Evolutionary conservation across 1,140 invertebrate species (phyloP).

Genomic region (Drosophila quadrilineata): DNA sequence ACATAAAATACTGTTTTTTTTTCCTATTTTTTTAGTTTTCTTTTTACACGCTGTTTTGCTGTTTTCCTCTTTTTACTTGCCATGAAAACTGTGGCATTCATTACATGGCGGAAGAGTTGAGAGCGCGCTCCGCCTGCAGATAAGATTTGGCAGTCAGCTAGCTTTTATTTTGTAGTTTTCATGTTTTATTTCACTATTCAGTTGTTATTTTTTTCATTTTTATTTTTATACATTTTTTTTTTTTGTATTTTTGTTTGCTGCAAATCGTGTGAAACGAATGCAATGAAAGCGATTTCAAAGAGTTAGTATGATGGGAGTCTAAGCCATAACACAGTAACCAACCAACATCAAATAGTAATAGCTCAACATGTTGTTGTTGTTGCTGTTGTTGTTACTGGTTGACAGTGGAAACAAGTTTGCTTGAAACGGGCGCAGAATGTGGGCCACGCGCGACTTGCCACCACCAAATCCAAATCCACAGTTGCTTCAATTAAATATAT

Average conservation of each 20-base stretch:
- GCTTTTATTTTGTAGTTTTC: no score
- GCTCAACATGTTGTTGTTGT: background rate
- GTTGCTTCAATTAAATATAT: conserved; percentile 45
- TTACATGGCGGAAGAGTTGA: conserved; percentile 33
- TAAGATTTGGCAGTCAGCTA: conserved; percentile 13
- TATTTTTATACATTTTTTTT: background rate
- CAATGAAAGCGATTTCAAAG: background rate
- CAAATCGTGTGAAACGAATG: conserved; percentile 14
- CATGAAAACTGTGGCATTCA: conserved; percentile 23
- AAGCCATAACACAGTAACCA: conserved; percentile 21
- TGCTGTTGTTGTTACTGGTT: no score
- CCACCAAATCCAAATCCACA: conserved; percentile 12
- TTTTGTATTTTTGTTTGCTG: background rate
- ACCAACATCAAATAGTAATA: conserved; percentile 1
- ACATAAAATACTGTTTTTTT: no score
- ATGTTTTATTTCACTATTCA: no score
- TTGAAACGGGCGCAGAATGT: conserved; percentile 33
- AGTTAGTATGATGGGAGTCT: conserved; percentile 11
- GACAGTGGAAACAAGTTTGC: conserved; percentile 37
- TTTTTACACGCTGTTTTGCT: conserved; percentile 2
- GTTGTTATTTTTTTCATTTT: background rate
- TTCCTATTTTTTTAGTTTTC: no score
- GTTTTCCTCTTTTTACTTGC: conserved; percentile 13
- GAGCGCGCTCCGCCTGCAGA: conserved; percentile 12
- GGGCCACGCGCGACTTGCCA: conserved; percentile 23